A percentile compares a stretch with the other conserved stretches of the same genome.
Conservation (phyloP, 2,888 invertebrate genomes). For the Rhorus exstirpatorius region DNA sequence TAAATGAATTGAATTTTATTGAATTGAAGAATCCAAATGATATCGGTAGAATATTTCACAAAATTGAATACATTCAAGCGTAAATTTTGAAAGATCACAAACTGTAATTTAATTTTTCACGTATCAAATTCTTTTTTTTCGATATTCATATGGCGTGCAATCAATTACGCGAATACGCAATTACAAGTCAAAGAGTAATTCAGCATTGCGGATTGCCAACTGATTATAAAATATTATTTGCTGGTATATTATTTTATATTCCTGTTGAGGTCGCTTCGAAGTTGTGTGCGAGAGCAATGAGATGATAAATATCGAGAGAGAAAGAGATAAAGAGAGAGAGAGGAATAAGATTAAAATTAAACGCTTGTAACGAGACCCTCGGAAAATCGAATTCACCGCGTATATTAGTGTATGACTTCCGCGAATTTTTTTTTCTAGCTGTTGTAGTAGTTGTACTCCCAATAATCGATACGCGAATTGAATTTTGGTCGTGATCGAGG, state of each 20-base stretch:
- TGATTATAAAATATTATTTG: conserved; percentile 32
- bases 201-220: conserved; percentile 31
- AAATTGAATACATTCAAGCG: too few relatives aligned
- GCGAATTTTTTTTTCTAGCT: conserved; percentile 27
- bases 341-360: conserved; percentile 44
- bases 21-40: too few relatives aligned
- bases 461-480: conserved; percentile 48
- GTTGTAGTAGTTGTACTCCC: conserved; percentile 18
- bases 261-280: conserved; percentile 2
- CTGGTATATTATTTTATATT: conserved; percentile 26
- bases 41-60: too few relatives aligned
- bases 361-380: conserved; percentile 45
- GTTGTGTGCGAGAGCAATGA: conserved; percentile 13
- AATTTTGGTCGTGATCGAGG: conserved; percentile 9
- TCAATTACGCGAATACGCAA: conserved; percentile 11
- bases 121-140: background rate
- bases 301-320: conserved; percentile 35
- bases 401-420: conserved; percentile 34
- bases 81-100: too few relatives aligned
- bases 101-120: too few relatives aligned
- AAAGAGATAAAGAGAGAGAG: conserved; percentile 8
- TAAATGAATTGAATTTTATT: background rate
- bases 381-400: conserved; percentile 51
- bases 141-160: background rate
- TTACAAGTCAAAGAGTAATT: conserved; percentile 36